Base-by-base conservation (phyloP, 2,797 vertebrate genomes). In the Manis crassicaudata region DNA sequence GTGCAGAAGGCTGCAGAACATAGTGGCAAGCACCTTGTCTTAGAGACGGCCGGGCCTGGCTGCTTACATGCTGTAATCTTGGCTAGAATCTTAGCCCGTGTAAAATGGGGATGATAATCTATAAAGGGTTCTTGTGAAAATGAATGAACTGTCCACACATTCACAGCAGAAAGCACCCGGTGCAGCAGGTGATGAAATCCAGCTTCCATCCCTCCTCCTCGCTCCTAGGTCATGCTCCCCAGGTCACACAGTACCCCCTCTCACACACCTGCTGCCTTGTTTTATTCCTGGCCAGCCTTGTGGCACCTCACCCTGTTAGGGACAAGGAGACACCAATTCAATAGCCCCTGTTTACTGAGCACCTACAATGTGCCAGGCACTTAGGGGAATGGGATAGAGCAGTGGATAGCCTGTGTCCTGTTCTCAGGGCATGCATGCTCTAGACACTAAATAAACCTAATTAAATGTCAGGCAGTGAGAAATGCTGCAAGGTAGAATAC, bases 391-490 rank as follows among this genome's bases (percentile, higher is more conserved):
- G 16, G 50, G 32, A 1, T 14, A 7, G 2, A 50, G 58, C 62
- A 29, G 5, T 3, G 13, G 40, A 6, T 23, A 60, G 83, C n/a
- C 29, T 13, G 3, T 2, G 2, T 18, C 29, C 60, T 35, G 29
- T 23, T 32, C 7, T 72, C 43, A 14, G 0, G 10, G 60, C 27
- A 20, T 70, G 25, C 18, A 43, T 0, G 0, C 21, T 29, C 16
- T 20, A 20, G 65, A 40, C 35, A 5, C 50, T 7, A 0, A 1
- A 3, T 46, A 35, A 27, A 25, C 27, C 27, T 60, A n/a, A 3
- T 27, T 0, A 2, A 5, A 3, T 2, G 11, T 62, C 68, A 77
- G 70, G 67, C 0, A 1, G 23, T 17, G 23, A 40, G 1, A 37
- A 43, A 18, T 29, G 68, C n/a, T 50, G 1, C 7, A 27, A 76